Base-by-base conservation (phyloP, 2,113 vertebrate species). In the Neoarius graeffei region DNA sequence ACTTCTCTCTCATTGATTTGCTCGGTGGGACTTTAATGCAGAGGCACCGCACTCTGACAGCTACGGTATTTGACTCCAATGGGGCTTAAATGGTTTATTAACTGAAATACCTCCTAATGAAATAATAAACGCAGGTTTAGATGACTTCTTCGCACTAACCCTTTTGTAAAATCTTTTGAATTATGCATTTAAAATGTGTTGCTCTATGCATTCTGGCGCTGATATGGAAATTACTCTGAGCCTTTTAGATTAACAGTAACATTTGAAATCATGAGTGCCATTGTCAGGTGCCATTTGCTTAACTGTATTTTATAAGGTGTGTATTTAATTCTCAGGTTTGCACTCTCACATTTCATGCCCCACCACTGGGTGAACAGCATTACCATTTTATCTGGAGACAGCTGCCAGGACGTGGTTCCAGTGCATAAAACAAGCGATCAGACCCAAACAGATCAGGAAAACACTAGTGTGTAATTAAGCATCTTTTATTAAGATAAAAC, bases 401-500 rank as follows among this genome's bases (percentile, higher is more conserved):
- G 42, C 56, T 83, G 80, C 42, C 80, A 52, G 5, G 67, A 54
- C 57, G 50, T n/a, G 62, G 56, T 83, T 83, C 57, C 86, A 76
- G 81, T 23, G 57, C 69, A 83, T 83, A 87, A 86, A 87, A 69
- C 19, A 48, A 19, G 19, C 15, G 77, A 83, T 62, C 56, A 60
- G 23, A 59, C n/a, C 64, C 27, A 86, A 62, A 62, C 30, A 85
- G 50, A 81, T 54, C 10, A 57, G 62, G n/a, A 81, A 86, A 79
- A 67, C 74, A 80, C 50, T 57, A 54, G 60, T 80, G 77, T 86
- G 76, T 86, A 54, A 81, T 86, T 81, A 81, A 81, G 76, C 14
- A 80, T 62, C 50, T 59, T 79, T 86, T 52, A 66, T 62, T 66
- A 80, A 56, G 27, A 80, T 62, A 42, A 48, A 19, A 77, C 56